Evolutionary conservation across 1,140 invertebrate species (phyloP).

Genomic region (Drosophila arizonae): DNA sequence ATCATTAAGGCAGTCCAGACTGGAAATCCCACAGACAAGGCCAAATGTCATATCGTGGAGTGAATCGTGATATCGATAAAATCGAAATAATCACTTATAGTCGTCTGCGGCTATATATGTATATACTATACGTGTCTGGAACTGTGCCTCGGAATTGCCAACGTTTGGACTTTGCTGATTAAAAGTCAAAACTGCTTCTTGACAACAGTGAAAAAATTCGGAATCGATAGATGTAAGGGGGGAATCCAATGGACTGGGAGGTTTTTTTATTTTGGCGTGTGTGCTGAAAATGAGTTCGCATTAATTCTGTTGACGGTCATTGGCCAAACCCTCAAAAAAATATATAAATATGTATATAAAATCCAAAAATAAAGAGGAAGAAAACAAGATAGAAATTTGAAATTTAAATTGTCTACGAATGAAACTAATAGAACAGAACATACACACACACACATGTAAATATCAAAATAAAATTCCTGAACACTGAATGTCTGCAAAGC

Average conservation of each 20-base stretch:
- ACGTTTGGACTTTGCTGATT: slow-evolving; percentile 35
- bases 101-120: slow-evolving; percentile 8
- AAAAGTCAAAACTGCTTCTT: slow-evolving; percentile 46
- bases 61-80: slow-evolving; percentile 15
- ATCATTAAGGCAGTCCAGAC: slow-evolving; percentile 37
- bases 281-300: slow-evolving; percentile 34
- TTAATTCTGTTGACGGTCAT: slow-evolving; percentile 50
- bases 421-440: slow-evolving; percentile 34
- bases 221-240: slow-evolving; percentile 2
- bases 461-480: slow-evolving; percentile 75
- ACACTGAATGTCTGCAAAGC: slow-evolving; percentile 59
- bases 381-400: slow-evolving; percentile 51
- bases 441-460: slow-evolving; percentile 29
- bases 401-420: slow-evolving; percentile 63
- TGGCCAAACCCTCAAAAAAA: slow-evolving; percentile 39
- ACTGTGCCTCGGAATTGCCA: slow-evolving; percentile 31
- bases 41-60: slow-evolving; percentile 32
- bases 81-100: slow-evolving; percentile 6
- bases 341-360: slow-evolving; percentile 6
- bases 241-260: neutral
- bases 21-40: slow-evolving; percentile 11
- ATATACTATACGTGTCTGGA: slow-evolving; percentile 13
- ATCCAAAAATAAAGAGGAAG: slow-evolving; percentile 16
- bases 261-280: slow-evolving; percentile 1
- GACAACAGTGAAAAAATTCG: slow-evolving; percentile 34